Conservation (phyloP, 2,888 invertebrate species). For the Eudasyphora cyanicolor region DNA sequence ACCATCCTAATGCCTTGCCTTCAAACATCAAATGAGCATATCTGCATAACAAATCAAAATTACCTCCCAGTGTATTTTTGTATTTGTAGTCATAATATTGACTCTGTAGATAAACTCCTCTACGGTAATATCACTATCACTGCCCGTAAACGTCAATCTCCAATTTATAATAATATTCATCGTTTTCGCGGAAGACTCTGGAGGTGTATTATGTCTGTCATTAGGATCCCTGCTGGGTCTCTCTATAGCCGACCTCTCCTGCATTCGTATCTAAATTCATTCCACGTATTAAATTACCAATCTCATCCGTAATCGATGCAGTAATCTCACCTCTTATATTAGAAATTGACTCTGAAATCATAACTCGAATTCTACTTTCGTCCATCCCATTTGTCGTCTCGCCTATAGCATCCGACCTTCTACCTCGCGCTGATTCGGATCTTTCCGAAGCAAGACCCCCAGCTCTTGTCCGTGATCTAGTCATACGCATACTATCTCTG, state of each 20-base stretch:
- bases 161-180: neutral
- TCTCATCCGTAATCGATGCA: neutral
- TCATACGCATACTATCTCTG: too few species aligned
- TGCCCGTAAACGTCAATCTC: neutral
- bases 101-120: neutral
- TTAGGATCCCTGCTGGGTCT: neutral
- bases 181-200: neutral
- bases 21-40: conserved; percentile 26
- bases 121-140: neutral
- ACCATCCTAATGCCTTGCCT: conserved; percentile 31
- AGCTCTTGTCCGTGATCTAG: too few species aligned
- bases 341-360: neutral
- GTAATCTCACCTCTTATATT: neutral
- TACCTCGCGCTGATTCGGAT: too few species aligned
- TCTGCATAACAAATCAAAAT: conserved; percentile 32
- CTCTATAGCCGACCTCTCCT: neutral
- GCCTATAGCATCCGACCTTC: too few species aligned
- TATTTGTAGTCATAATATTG: neutral
- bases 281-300: neutral
- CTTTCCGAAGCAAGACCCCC: too few species aligned
- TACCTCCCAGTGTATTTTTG: conserved; percentile 20
- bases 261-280: neutral
- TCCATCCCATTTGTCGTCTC: too few species aligned
- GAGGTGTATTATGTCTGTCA: neutral
- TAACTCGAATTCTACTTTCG: neutral